These are phyloP conservation scores for Epinotia ramella DNA, from an alignment of 2,888 invertebrate species.

Conservation along the genomic window DNA sequence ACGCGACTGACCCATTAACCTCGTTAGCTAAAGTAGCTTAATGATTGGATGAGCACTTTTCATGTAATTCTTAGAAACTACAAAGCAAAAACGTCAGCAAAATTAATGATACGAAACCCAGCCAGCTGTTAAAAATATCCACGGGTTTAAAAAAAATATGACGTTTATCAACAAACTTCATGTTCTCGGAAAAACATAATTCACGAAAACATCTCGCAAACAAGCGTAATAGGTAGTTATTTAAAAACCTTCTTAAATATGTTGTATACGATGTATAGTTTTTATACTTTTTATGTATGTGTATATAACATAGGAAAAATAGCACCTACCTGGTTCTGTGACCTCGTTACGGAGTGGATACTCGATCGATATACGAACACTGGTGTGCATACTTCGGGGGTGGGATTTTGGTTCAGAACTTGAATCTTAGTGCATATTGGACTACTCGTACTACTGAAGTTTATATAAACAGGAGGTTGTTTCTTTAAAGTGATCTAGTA, in stretches of 20 bases:
- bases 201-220: not conserved
- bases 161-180: not conserved
- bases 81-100: not conserved
- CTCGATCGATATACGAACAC: too few species aligned
- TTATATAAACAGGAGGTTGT: too few species aligned
- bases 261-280: too few species aligned
- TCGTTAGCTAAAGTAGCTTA: constrained; percentile 20
- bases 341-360: too few species aligned
- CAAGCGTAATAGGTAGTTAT: not conserved
- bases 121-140: not conserved
- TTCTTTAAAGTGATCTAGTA: too few species aligned
- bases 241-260: not conserved
- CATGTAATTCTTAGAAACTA: not conserved
- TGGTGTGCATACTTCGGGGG: too few species aligned
- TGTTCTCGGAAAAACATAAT: not conserved
- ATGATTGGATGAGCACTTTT: constrained; percentile 10
- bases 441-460: too few species aligned
- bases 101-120: not conserved
- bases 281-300: too few species aligned
- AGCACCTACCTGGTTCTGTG: not conserved
- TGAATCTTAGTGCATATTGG: too few species aligned
- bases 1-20: constrained; percentile 21
- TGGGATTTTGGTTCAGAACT: too few species aligned
- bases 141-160: not conserved
- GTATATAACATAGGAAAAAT: too few species aligned